Evolutionary conservation across 2,888 invertebrate genomes (phyloP).

Genomic region (Perizoma flavofasciatum): DNA sequence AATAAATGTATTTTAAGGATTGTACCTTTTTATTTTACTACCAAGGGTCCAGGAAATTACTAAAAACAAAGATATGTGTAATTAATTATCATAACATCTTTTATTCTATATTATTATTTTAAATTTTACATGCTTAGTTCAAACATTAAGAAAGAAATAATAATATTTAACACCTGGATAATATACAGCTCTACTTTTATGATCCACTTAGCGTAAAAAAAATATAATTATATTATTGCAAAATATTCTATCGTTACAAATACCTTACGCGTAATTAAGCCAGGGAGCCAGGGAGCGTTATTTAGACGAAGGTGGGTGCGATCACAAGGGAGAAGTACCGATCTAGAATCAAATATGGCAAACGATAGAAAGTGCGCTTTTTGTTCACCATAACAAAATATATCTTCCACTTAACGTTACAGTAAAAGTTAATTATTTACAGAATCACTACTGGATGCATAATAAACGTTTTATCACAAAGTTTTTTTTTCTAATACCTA

Average conservation of each 20-base stretch:
- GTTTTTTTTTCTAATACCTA: conserved; percentile 67
- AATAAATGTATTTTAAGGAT: conserved; percentile 56
- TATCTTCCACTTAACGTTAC: conserved; percentile 72
- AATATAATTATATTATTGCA: conserved; percentile 74
- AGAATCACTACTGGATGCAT: conserved; percentile 74
- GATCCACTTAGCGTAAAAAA: conserved; percentile 77
- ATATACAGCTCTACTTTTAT: conserved; percentile 78
- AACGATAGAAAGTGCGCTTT: conserved; percentile 65
- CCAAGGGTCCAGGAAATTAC: conserved; percentile 55
- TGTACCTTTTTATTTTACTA: conserved; percentile 28
- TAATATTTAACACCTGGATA: conserved; percentile 83
- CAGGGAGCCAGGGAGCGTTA: conserved; percentile 49
- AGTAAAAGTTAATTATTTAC: conserved; percentile 56
- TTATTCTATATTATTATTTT: conserved; percentile 84
- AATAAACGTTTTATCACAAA: conserved; percentile 76
- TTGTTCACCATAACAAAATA: conserved; percentile 77
- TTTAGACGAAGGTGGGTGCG: conserved; percentile 57
- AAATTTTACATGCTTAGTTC: conserved; percentile 84
- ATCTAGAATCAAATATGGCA: conserved; percentile 62
- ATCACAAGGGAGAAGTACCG: conserved; percentile 49
- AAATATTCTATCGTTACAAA: conserved; percentile 81
- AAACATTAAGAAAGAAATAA: conserved; percentile 83
- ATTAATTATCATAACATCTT: conserved; percentile 84
- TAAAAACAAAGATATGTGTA: conserved; percentile 80
- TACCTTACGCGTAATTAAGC: conserved; percentile 55